Base-by-base conservation (phyloP, 1,140 invertebrate species). In the Harpegnathos saltator region DNA sequence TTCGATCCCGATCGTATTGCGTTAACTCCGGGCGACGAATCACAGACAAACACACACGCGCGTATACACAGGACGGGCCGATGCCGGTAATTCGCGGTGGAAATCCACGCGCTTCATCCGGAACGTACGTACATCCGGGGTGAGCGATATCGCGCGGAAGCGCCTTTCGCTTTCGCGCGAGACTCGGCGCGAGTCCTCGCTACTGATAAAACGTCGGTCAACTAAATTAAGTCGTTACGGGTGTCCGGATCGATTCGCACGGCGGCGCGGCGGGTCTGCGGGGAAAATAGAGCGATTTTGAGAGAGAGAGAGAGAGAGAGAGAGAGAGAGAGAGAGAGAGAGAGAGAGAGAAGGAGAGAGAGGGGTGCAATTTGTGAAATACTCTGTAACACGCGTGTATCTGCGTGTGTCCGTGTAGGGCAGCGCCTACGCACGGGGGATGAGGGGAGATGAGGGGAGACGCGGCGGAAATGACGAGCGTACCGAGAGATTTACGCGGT, bases 131-230 rank as follows among this genome's bases (percentile, higher is more conserved):
- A 44, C 24, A 58, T 24, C 56, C 56, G 24, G 33, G 19, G 19
- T 29, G n/a, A 61, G 52, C 58, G 59, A 82, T 74, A 61, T 74
- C 58, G 58, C 44, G 26, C 29, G 68, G 59, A 74, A 82, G 50
- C 61, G 58, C 58, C 78, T 82, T 82, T 82, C 78, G 73, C 78
- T 82, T 82, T 82, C 69, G 61, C 69, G 61, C 68, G 68, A 73
- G 73, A 73, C 68, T 69, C n/a, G n/a, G 22, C 66, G 38, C 52
- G 77, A 72, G 48, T 74, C 59, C 74, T 62, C 65, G 15, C 9
- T 24, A 50, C 48, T 77, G 77, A 81, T 81, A 72, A 81, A 81
- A 54, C 22, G 65, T 69, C 71, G 44, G 65, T 14, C 71, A 80
- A 80, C 75, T 69, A 80, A 80, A 80, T 80, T 80, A 80, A 80